Percentiles rank a stretch among this genome's conserved stretches.
phyloP scores from a whole-genome alignment of 2,797 vertebrate species.

The Mergus octosetaceus region DNA sequence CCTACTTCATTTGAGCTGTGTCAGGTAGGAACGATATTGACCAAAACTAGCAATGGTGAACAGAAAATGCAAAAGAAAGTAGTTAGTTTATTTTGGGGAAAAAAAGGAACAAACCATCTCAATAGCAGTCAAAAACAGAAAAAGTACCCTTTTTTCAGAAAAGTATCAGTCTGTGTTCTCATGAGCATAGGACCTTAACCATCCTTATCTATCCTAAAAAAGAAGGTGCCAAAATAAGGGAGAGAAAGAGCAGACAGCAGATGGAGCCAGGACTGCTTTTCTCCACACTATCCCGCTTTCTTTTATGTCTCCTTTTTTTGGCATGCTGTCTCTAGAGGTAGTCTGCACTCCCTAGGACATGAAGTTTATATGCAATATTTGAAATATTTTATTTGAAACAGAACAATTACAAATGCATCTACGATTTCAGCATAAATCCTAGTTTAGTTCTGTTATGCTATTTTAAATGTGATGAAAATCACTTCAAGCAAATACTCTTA shows the following conservation, averaged over 20 bases:
- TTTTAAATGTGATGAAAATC: neutral
- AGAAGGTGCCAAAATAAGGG: neutral
- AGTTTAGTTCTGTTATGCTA: neutral
- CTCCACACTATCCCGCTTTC: neutral
- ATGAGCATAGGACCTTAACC: neutral
- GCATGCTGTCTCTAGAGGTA: neutral
- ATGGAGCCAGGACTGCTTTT: conserved; percentile 48
- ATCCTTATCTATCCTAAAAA: neutral
- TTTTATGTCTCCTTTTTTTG: neutral
- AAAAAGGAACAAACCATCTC: no score
- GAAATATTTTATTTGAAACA: neutral
- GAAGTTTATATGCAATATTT: neutral
- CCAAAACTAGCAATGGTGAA: neutral
- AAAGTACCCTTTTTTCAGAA: neutral
- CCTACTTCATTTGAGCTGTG: neutral
- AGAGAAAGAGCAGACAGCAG: neutral
- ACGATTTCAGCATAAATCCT: neutral
- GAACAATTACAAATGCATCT: neutral
- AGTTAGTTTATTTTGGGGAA: no score
- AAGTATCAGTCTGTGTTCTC: neutral
- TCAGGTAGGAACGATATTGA: neutral
- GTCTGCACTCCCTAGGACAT: neutral
- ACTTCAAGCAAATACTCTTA: neutral
- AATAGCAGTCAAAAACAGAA: neutral
- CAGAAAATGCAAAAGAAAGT: neutral